A percentile compares a stretch with the other conserved stretches of the same genome.
Conservation (phyloP, 2,113 vertebrate species). For the Mesocricetus auratus region DNA sequence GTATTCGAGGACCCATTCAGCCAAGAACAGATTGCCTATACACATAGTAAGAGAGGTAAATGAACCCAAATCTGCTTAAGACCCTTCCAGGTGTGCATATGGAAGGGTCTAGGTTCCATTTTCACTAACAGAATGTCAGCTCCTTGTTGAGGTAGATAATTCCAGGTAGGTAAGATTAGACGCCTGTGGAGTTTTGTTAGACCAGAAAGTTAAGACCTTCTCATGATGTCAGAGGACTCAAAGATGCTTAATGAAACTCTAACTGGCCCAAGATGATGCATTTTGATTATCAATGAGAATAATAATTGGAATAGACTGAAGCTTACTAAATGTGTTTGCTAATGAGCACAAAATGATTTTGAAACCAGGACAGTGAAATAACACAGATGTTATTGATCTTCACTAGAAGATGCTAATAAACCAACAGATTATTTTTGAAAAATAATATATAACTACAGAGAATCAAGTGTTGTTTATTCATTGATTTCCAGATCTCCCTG, state of each 20-base stretch:
- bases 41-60: background rate
- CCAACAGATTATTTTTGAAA: slow-evolving; percentile 11
- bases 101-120: background rate
- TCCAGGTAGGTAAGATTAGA: background rate
- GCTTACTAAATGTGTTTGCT: background rate
- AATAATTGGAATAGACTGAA: background rate
- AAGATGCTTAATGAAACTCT: background rate
- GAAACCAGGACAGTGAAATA: background rate
- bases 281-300: background rate
- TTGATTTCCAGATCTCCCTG: background rate
- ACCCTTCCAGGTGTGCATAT: background rate
- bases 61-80: background rate
- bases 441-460: background rate
- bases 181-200: background rate
- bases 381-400: background rate
- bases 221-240: background rate
- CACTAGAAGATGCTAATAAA: background rate
- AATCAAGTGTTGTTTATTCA: background rate
- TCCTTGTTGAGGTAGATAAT: background rate
- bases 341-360: background rate
- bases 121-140: background rate
- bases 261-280: background rate
- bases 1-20: background rate
- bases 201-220: background rate
- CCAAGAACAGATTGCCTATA: background rate